These are phyloP conservation scores for Lucilia sericata DNA, from an alignment of 1,140 invertebrate genomes.

Conservation along the genomic window DNA sequence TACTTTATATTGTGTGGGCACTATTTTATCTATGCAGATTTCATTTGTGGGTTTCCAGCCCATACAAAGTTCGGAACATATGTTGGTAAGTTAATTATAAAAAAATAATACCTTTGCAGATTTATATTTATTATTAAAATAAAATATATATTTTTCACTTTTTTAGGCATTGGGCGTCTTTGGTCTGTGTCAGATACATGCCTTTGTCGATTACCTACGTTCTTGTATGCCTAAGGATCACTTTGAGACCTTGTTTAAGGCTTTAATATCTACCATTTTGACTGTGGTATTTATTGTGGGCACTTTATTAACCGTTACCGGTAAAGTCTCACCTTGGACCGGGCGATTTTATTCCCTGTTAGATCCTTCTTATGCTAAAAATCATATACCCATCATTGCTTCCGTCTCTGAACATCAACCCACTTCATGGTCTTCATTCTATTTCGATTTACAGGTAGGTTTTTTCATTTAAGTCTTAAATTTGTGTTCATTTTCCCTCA, in stretches of 20 bases:
- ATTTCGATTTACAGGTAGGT: conserved; percentile 89
- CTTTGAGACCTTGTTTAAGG: conserved; percentile 88
- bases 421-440: conserved; percentile 98
- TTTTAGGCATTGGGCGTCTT: conserved; percentile 94
- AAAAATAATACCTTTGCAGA: not conserved
- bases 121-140: too few relatives aligned
- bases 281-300: conserved; percentile 75
- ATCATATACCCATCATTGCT: conserved; percentile 99
- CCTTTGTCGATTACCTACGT: conserved; percentile 92
- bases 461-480: conserved; percentile 24
- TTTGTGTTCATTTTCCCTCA: not conserved
- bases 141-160: not conserved
- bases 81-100: conserved; percentile 84
- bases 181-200: conserved; percentile 93
- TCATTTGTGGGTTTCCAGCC: conserved; percentile 98
- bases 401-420: conserved; percentile 99
- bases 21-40: conserved; percentile 98
- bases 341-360: conserved; percentile 97
- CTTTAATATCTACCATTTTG: conserved; percentile 77
- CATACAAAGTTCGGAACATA: conserved; percentile 97
- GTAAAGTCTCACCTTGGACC: conserved; percentile 98
- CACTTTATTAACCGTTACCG: conserved; percentile 85
- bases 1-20: conserved; percentile 93
- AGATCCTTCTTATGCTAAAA: conserved; percentile 98
- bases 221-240: conserved; percentile 83